Evolutionary conservation across 1,140 invertebrate genomes (phyloP), one percentile per base, ranked within the genome.

Genomic region (fruit fly (Drosophila melanogaster)): DNA sequence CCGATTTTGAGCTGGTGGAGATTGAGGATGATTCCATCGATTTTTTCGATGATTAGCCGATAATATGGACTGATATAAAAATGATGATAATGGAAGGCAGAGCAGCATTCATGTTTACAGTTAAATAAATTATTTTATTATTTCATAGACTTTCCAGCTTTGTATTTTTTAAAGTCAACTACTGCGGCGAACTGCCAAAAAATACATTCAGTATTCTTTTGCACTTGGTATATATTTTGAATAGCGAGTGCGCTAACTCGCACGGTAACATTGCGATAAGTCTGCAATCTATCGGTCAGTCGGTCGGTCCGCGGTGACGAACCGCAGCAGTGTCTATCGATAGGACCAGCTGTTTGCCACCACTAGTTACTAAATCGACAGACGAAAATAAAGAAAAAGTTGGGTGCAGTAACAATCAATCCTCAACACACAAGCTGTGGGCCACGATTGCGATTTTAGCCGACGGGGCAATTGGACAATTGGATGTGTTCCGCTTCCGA

Each of bases 21-120:
- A 47, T 87, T 37, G 85, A 91, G 40, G 87, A 90, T 46, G 90
- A 91, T 35, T 37, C 71, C 22, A 75, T 90, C 12, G 90, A 91
- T 56, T 66, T 91, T 4, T 91, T 91, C 49, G 30, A 30, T 90
- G 15, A 51, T 12, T 2, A 24, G 22, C 12, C 3, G 19, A 24
- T 14, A 3, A n/a, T 0, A 12, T 12, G 41, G 19, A 1, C 19
- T 6, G 19, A n/a, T 14, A 26, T 7, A 4, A 43, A 17, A 4
- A 24, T 1, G 14, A n/a, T n/a, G 46, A n/a, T 26, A 22, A 22
- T 0, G 14, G 11, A 26, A 26, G 11, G 43, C 14, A 4, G 46
- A 3, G 3, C n/a, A 24, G 15, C n/a, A n/a, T n/a, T n/a, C n/a
- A 5, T 15, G 15, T 11, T 12, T n/a, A 11, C 11, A 50, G 17